Evolutionary conservation across 2,888 invertebrate species (phyloP), one percentile per base, ranked within the genome.

Genomic region (Epsilonema sp.): DNA sequence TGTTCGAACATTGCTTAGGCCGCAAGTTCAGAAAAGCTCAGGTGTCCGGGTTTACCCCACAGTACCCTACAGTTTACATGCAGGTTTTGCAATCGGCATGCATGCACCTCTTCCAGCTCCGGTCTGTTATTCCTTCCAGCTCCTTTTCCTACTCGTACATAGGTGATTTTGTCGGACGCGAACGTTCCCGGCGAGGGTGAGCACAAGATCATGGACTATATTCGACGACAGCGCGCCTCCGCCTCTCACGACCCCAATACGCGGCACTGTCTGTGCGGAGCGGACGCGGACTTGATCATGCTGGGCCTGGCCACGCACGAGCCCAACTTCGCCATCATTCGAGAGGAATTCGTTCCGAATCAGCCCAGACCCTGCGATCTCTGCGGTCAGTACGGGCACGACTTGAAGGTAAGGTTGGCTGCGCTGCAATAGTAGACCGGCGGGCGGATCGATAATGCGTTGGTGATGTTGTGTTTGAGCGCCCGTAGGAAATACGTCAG

Each of bases 191-290:
- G 90, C 4, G 90, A 90, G 69, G 90, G 97, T 1, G 97, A 97
- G 68, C 97, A 97, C 67, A 97, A 97, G 72, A 94, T 97, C 57
- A 97, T 99, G 94, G 94, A 97, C 70, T 97, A 78, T 65, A 89
- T 97, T 56, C 75, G 97, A n/a, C 78, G 78, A 58, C 94, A 92
- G 70, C 77, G 92, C 67, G 79, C 80, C 78, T 66, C 59, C 48
- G 52, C 55, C 0, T 81, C 84, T 66, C 90, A 94, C 68, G 86
- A 97, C 69, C 89, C 97, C 0, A 94, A 99, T 68, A 94, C 94
- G 0, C 83, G 82, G 55, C 97, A 97, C 68, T 89, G 89, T 56
- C 71, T 97, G 23, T 97, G 94, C 68, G 97, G 97, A 40, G 94
- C 97, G 1, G 97, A 97, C 68, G 72, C 69, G 2, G 92, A 94